phyloP scores from a whole-genome alignment of 1,140 invertebrate species.

The Hylyphantes graminicola region DNA sequence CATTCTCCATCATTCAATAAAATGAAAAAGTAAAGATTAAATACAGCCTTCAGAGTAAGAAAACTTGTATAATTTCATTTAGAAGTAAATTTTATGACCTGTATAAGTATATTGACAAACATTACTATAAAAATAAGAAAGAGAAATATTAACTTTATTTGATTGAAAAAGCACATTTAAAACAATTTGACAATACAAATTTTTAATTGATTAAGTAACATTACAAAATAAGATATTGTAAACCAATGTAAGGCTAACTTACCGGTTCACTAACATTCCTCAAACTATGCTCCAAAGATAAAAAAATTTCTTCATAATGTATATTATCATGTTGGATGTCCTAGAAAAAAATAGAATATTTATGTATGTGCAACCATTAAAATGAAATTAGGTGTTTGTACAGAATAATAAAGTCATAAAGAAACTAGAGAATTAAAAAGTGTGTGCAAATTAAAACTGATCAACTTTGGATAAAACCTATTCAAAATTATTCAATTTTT shows the following conservation, averaged over 20 bases:
- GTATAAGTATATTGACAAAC: not conserved
- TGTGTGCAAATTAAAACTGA: too few relatives aligned
- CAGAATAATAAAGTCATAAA: not conserved
- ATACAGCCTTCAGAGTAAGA: too few relatives aligned
- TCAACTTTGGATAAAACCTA: too few relatives aligned
- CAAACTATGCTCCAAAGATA: constrained; percentile 75
- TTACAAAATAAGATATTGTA: not conserved
- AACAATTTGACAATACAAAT: not conserved
- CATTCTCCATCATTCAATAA: too few relatives aligned
- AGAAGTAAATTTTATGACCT: not conserved
- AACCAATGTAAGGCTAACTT: constrained; percentile 65
- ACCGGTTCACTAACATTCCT: constrained; percentile 76
- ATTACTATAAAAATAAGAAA: not conserved
- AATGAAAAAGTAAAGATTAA: too few relatives aligned
- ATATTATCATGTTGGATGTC: constrained; percentile 77
- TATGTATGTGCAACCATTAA: not conserved
- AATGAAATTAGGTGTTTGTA: not conserved
- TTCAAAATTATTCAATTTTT: too few relatives aligned
- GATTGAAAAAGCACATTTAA: not conserved
- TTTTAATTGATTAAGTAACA: not conserved
- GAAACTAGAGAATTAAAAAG: not conserved
- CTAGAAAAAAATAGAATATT: constrained; percentile 61
- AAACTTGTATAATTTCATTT: too few relatives aligned
- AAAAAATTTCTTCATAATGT: constrained; percentile 77
- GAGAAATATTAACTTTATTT: constrained; percentile 1